Evolutionary conservation across 2,113 vertebrate genomes (phyloP).

Genomic region (Coptodon bakossiorum): DNA sequence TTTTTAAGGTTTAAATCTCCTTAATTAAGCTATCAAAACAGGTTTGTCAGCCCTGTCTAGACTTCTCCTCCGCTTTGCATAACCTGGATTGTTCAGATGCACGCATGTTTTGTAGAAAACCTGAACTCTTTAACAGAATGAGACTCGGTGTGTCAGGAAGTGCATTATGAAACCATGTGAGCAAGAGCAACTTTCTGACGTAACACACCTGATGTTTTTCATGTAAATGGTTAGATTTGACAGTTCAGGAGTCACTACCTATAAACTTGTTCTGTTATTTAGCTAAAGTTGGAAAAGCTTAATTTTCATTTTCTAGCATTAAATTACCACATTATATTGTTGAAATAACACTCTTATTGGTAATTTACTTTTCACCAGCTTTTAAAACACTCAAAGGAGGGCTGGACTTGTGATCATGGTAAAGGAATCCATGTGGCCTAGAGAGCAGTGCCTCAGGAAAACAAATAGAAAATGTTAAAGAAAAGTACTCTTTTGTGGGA

Average conservation of each 20-base stretch:
- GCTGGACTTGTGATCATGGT: background rate
- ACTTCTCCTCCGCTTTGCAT: background rate
- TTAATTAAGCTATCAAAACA: background rate
- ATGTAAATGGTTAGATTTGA: background rate
- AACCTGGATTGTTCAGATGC: background rate
- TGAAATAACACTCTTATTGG: background rate
- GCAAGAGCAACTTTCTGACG: background rate
- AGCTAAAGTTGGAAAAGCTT: background rate
- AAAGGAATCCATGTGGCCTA: background rate
- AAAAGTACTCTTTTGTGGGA: background rate
- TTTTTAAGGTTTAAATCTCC: background rate
- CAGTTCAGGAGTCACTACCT: background rate
- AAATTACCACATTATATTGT: background rate
- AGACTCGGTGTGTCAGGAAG: background rate
- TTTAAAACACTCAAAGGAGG: background rate
- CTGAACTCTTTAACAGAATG: background rate
- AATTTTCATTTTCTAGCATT: background rate
- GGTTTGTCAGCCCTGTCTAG: background rate
- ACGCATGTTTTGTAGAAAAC: background rate
- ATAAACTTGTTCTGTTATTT: background rate
- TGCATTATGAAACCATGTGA: background rate
- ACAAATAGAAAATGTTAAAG: background rate
- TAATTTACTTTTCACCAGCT: background rate
- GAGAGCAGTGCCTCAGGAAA: rapidly evolving
- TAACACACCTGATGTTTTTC: background rate